These are phyloP conservation scores for Potorous gilbertii DNA, from an alignment of 2,797 vertebrate species.

Conservation along the genomic window DNA sequence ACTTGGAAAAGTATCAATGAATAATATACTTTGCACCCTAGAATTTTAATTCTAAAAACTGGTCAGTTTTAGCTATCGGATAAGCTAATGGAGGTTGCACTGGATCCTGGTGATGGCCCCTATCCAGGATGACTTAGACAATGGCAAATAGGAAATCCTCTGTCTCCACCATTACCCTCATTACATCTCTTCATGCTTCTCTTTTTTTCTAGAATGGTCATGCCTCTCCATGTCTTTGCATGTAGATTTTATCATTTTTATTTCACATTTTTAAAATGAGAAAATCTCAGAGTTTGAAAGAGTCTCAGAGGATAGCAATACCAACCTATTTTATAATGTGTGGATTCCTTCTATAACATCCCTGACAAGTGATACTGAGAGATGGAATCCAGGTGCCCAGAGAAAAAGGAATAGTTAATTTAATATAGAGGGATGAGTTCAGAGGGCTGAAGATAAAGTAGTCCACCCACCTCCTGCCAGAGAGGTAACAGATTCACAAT, in stretches of 20 bases:
- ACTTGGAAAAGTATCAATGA: not conserved
- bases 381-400: not conserved
- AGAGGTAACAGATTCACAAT: not conserved
- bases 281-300: not conserved
- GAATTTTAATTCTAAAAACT: not conserved
- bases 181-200: not conserved
- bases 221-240: not conserved
- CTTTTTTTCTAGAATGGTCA: not conserved
- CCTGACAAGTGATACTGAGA: not conserved
- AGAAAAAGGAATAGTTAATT: conserved; percentile 13
- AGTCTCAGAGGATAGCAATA: not conserved
- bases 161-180: not conserved
- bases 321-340: not conserved
- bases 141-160: not conserved
- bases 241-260: not conserved
- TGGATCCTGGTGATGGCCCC: not conserved
- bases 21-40: not conserved
- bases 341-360: not conserved
- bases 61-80: not conserved
- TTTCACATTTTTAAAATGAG: not conserved
- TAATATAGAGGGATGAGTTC: not conserved
- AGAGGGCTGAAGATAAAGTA: not conserved
- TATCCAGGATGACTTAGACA: not conserved
- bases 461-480: not conserved
- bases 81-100: not conserved